Evolutionary conservation across 2,113 vertebrate genomes (phyloP).

Genomic region (Hyaena hyaena): DNA sequence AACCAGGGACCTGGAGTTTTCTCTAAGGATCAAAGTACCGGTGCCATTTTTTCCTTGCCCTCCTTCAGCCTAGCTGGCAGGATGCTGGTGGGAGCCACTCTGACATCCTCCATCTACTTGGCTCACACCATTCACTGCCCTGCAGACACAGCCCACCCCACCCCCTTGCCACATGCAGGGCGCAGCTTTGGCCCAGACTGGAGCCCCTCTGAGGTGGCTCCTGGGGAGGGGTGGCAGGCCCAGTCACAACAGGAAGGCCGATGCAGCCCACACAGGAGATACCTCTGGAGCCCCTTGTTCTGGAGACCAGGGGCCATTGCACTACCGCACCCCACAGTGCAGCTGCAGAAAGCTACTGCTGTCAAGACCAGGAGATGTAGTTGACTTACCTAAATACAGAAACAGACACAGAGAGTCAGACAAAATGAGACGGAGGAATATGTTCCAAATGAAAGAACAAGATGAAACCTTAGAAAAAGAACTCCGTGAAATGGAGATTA

Average conservation of each 20-base stretch:
- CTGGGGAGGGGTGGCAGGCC: not conserved
- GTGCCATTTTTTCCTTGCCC: not conserved
- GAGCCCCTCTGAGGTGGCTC: not conserved
- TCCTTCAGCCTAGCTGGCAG: not conserved
- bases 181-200: not conserved
- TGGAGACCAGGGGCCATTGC: not conserved
- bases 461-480: too few species aligned
- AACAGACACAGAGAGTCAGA: not conserved
- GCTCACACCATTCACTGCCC: not conserved
- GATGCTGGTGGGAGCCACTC: not conserved
- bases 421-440: too few species aligned
- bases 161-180: too few species aligned
- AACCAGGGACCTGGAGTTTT: not conserved
- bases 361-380: not conserved
- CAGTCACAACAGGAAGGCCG: not conserved
- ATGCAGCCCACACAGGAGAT: not conserved
- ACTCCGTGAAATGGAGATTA: too few species aligned
- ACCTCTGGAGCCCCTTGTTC: not conserved
- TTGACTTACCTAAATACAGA: not conserved
- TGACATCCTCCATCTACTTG: not conserved
- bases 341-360: not conserved
- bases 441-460: too few species aligned
- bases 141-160: not conserved
- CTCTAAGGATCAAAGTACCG: not conserved
- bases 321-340: not conserved